Evolutionary conservation across 2,113 vertebrate genomes (phyloP).

Genomic region (Eclectus roratus): DNA sequence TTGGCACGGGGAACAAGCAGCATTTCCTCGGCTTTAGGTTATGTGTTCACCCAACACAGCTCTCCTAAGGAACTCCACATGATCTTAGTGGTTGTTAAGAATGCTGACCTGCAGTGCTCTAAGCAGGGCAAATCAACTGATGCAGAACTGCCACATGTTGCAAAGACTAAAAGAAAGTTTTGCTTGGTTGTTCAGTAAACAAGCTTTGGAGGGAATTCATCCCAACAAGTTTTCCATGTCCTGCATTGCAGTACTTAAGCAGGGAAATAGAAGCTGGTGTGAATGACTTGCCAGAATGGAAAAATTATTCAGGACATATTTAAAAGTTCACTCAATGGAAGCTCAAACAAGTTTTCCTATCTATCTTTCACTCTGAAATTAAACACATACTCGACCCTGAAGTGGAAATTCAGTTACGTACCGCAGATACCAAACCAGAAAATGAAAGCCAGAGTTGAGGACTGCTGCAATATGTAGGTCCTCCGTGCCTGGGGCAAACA

Average conservation of each 20-base stretch:
- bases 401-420: background rate
- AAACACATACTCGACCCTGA: background rate
- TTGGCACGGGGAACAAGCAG: background rate
- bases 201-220: background rate
- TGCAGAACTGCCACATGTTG: background rate
- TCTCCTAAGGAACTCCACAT: background rate
- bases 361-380: background rate
- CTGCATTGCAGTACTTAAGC: background rate
- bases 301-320: background rate
- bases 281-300: background rate
- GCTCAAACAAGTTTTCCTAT: background rate
- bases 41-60: rapidly evolving
- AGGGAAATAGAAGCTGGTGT: background rate
- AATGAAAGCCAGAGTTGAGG: background rate
- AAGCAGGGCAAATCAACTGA: background rate
- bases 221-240: background rate
- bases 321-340: background rate
- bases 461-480: background rate
- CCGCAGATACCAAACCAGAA: background rate
- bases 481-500: background rate
- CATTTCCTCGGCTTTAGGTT: rapidly evolving
- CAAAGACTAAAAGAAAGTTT: background rate
- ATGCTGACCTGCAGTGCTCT: background rate
- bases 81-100: background rate
- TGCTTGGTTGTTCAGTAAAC: conserved; percentile 1